These are phyloP conservation scores for Manis javanica DNA, from an alignment of 2,797 vertebrate genomes.

Conservation along the genomic window DNA sequence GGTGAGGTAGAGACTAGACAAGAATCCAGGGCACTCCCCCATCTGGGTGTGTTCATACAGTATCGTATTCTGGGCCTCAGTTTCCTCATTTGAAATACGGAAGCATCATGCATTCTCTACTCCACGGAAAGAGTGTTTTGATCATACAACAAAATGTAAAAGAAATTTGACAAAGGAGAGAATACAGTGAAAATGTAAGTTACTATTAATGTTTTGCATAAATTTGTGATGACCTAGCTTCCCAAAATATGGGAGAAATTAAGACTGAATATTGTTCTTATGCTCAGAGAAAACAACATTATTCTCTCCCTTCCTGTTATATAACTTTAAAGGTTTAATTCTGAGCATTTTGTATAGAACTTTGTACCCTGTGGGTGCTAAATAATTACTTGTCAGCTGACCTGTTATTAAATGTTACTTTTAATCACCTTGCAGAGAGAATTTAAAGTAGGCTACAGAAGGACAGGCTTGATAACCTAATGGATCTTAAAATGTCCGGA, in stretches of 20 bases:
- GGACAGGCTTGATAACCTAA: slow-evolving; percentile 60
- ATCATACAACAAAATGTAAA: not conserved
- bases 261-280: not conserved
- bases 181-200: not conserved
- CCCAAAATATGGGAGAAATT: slow-evolving; percentile 12
- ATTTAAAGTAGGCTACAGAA: slow-evolving; percentile 67
- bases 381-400: slow-evolving; percentile 78
- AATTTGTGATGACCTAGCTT: not conserved
- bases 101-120: not conserved
- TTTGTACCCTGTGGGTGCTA: slow-evolving; percentile 30
- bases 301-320: slow-evolving; percentile 46
- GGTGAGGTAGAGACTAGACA: not conserved
- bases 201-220: slow-evolving; percentile 34
- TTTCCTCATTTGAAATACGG: slow-evolving; percentile 5
- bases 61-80: not conserved
- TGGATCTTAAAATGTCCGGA: slow-evolving; percentile 64
- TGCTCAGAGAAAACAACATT: not conserved
- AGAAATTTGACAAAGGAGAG: slow-evolving; percentile 14
- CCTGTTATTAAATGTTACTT: slow-evolving; percentile 77
- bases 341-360: slow-evolving; percentile 47
- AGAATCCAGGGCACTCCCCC: rapidly evolving
- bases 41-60: not conserved
- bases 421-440: slow-evolving; percentile 72
- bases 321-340: slow-evolving; percentile 57
- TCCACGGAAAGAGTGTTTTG: not conserved